A percentile compares a stretch with the other conserved stretches of the same genome.
Evolutionary conservation across 1,140 invertebrate genomes (phyloP).

Genomic region (Penaeus japonicus): DNA sequence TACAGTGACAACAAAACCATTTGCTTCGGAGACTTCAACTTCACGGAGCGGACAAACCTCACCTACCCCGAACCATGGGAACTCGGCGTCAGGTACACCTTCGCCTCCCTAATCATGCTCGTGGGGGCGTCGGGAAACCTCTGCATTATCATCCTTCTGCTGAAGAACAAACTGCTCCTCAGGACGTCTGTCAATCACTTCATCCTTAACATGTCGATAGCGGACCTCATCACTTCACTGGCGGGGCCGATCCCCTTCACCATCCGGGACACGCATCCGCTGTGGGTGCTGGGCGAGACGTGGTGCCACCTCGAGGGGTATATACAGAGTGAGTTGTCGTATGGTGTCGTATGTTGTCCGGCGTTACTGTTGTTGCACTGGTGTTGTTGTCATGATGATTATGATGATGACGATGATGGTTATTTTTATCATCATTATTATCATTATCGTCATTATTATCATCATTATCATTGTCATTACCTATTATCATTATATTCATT

Average conservation of each 20-base stretch:
- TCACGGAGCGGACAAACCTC: constrained; percentile 14
- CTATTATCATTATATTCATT: too few relatives aligned
- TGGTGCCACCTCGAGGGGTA: constrained; percentile 77
- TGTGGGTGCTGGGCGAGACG: constrained; percentile 75
- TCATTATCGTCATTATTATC: too few relatives aligned
- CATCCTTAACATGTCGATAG: constrained; percentile 80
- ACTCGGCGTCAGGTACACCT: constrained; percentile 21
- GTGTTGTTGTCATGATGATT: too few relatives aligned
- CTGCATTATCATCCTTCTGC: constrained; percentile 26
- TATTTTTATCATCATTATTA: too few relatives aligned
- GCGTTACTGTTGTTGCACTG: too few relatives aligned
- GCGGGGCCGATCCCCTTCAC: constrained; percentile 78
- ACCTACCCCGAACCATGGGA: not conserved
- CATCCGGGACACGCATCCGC: constrained; percentile 76
- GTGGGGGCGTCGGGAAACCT: constrained; percentile 21
- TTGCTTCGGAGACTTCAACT: constrained; percentile 36
- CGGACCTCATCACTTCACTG: constrained; percentile 77
- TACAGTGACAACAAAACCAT: constrained; percentile 7
- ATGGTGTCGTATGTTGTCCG: too few relatives aligned
- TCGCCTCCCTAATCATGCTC: constrained; percentile 11
- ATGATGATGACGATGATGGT: too few relatives aligned
- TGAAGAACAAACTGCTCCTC: constrained; percentile 38
- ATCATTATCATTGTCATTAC: too few relatives aligned
- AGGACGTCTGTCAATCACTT: constrained; percentile 72
- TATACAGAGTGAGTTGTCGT: constrained; percentile 69